Evolutionary conservation across 2,113 vertebrate species (phyloP).

Genomic region (Nycticorax nycticorax): DNA sequence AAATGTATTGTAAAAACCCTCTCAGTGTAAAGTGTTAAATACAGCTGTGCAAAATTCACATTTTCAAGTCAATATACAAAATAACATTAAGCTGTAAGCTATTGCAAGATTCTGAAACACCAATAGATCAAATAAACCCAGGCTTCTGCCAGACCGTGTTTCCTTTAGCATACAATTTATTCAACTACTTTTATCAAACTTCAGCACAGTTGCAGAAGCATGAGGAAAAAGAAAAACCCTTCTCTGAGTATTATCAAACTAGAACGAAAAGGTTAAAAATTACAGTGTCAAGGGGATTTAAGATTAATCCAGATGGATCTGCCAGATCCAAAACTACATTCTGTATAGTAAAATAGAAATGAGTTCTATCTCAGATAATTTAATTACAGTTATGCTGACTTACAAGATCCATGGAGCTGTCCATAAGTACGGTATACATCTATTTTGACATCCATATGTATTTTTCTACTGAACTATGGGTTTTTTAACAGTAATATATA

Average conservation of each 20-base stretch:
- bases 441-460: background rate
- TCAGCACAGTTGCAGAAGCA: background rate
- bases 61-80: background rate
- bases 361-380: background rate
- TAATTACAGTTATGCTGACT: background rate
- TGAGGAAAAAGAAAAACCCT: background rate
- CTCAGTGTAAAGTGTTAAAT: background rate
- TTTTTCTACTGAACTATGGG: background rate
- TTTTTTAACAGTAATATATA: background rate
- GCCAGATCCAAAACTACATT: background rate
- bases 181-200: background rate
- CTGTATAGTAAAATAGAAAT: background rate
- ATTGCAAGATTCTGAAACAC: background rate
- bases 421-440: background rate
- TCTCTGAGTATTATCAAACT: background rate
- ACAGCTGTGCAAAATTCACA: background rate
- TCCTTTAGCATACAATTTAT: background rate
- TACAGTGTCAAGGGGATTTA: background rate
- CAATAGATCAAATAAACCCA: background rate
- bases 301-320: background rate
- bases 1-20: background rate
- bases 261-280: background rate
- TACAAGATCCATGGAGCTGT: background rate
- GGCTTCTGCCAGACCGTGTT: background rate
- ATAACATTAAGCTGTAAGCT: background rate